phyloP scores from a whole-genome alignment of 2,113 vertebrate genomes.

The Scartelaos histophorus region DNA sequence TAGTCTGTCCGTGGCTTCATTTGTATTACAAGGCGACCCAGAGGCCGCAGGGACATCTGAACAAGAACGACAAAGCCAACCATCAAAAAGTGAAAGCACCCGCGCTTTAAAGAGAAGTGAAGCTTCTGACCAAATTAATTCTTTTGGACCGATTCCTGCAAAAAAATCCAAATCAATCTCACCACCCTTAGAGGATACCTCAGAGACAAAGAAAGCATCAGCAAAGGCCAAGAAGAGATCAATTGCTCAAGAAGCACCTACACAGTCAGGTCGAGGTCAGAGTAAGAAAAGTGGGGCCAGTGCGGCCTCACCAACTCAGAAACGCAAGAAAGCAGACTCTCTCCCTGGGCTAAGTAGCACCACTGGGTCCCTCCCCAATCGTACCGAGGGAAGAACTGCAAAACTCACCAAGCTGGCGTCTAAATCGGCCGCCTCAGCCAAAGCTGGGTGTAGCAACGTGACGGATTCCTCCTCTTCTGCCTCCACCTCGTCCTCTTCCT shows the following conservation, averaged over 20 bases:
- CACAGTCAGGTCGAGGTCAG: slow-evolving; percentile 87
- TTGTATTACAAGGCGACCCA: slow-evolving; percentile 88
- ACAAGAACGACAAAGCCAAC: slow-evolving; percentile 86
- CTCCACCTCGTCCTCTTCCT: slow-evolving; percentile 90
- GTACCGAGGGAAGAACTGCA: slow-evolving; percentile 93
- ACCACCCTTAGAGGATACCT: slow-evolving; percentile 82
- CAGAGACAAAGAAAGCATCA: slow-evolving; percentile 85
- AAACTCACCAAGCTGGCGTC: slow-evolving; percentile 99
- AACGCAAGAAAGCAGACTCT: slow-evolving; percentile 95
- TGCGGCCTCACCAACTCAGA: slow-evolving; percentile 87
- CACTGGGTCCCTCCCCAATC: slow-evolving; percentile 87
- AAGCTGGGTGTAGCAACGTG: slow-evolving; percentile 99
- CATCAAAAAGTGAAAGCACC: slow-evolving; percentile 89
- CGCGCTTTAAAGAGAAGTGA: slow-evolving; percentile 92
- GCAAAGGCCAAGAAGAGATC: slow-evolving; percentile 93
- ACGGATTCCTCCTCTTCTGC: slow-evolving; percentile 95
- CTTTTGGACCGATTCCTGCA: slow-evolving; percentile 88
- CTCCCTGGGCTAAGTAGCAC: slow-evolving; percentile 87
- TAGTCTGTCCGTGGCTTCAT: slow-evolving; percentile 86
- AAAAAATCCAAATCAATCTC: slow-evolving; percentile 93
- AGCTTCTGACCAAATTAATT: slow-evolving; percentile 91
- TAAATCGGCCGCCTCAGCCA: slow-evolving; percentile 99
- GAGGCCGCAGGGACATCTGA: slow-evolving; percentile 91
- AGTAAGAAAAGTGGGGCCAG: slow-evolving; percentile 90
- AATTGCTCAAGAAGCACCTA: slow-evolving; percentile 80